phyloP scores from a whole-genome alignment of 2,888 invertebrate species.

The Electrophaes corylata region DNA sequence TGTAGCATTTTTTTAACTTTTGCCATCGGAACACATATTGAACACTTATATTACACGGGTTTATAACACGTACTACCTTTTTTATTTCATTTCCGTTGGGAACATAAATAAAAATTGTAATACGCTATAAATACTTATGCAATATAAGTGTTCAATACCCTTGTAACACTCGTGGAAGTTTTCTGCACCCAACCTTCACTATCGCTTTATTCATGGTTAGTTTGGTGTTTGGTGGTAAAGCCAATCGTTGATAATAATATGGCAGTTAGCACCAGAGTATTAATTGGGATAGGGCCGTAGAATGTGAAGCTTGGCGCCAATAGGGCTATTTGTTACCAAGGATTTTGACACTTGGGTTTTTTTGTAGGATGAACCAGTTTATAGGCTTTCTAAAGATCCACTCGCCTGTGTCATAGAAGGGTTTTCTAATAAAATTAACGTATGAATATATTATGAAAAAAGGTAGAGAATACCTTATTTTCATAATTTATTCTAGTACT shows the following conservation, averaged over 20 bases:
- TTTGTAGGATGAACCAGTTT: slow-evolving; percentile 25
- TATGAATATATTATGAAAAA: too few species aligned
- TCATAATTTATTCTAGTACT: too few species aligned
- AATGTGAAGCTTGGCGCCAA: slow-evolving; percentile 37
- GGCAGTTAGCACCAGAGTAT: slow-evolving; percentile 29
- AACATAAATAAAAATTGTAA: too few species aligned
- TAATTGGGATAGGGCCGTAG: slow-evolving; percentile 33
- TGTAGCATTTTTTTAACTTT: too few species aligned
- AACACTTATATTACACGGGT: too few species aligned
- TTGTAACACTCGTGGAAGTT: too few species aligned
- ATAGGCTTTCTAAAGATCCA: neutral
- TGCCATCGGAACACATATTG: too few species aligned
- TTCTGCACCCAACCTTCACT: neutral
- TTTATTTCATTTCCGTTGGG: too few species aligned
- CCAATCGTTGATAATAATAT: slow-evolving; percentile 15
- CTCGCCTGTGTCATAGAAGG: neutral
- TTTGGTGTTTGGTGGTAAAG: slow-evolving; percentile 28
- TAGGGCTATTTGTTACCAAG: slow-evolving; percentile 36
- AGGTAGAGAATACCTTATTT: too few species aligned
- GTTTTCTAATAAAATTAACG: neutral
- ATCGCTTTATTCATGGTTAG: slow-evolving; percentile 20
- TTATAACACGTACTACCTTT: too few species aligned
- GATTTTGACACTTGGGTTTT: slow-evolving; percentile 38
- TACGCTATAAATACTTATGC: too few species aligned
- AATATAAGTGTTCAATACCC: too few species aligned